phyloP scores from a whole-genome alignment of 2,113 vertebrate species.

The Uropsilus gracilis region DNA sequence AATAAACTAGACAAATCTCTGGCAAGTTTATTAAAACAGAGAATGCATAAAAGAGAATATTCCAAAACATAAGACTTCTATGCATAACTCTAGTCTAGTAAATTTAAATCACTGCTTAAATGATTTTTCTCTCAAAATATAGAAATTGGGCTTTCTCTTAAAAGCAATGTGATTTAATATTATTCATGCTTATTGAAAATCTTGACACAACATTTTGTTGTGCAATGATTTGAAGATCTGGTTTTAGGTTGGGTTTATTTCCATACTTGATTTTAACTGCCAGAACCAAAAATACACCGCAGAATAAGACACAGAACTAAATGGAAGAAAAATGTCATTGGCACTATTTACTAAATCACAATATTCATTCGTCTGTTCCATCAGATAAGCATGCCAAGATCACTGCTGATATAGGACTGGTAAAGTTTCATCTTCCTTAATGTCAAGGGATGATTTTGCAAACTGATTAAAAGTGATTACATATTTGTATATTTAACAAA shows the following conservation, averaged over 20 bases:
- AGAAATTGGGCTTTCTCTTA: slow-evolving; percentile 39
- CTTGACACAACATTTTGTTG: neutral
- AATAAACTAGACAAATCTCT: slow-evolving; percentile 41
- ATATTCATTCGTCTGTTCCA: neutral
- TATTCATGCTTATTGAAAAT: slow-evolving; percentile 2
- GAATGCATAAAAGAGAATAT: neutral
- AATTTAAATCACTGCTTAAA: neutral
- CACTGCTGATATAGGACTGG: slow-evolving; percentile 6
- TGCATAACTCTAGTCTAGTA: neutral
- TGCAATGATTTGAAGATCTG: neutral
- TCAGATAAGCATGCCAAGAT: neutral
- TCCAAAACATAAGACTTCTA: slow-evolving; percentile 12
- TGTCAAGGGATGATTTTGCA: neutral
- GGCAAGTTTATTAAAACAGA: slow-evolving; percentile 52
- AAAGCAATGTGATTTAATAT: slow-evolving; percentile 21
- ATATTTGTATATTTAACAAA: slow-evolving; percentile 47
- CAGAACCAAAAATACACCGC: slow-evolving; percentile 32
- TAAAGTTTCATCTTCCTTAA: slow-evolving; percentile 26
- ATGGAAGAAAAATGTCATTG: slow-evolving; percentile 3
- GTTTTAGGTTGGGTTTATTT: slow-evolving; percentile 42
- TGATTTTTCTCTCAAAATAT: slow-evolving; percentile 31
- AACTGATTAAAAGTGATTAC: neutral
- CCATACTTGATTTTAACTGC: slow-evolving; percentile 36
- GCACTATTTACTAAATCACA: neutral
- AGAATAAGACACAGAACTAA: neutral